phyloP scores from a whole-genome alignment of 1,140 invertebrate genomes.

The Drosophila paulistorum region DNA sequence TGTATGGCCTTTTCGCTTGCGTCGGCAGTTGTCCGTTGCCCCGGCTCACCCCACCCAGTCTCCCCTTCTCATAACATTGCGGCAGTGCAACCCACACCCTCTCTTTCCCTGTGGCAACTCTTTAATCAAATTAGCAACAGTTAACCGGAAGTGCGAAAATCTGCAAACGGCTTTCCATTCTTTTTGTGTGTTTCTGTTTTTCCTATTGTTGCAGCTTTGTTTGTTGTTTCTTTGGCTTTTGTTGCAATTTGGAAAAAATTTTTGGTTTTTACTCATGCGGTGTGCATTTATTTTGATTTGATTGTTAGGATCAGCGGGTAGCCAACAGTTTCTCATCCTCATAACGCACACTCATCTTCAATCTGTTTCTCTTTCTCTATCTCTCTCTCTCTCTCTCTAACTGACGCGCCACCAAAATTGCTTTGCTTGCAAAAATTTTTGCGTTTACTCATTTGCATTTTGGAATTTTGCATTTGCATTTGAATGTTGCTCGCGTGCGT shows the following conservation, averaged over 20 bases:
- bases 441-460: slow-evolving; percentile 52
- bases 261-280: slow-evolving; percentile 28
- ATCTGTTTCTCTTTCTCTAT: not conserved
- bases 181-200: slow-evolving; percentile 1
- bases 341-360: not conserved
- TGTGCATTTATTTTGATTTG: slow-evolving; percentile 78
- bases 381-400: not conserved
- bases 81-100: not conserved
- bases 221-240: slow-evolving; percentile 46
- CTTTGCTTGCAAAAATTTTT: slow-evolving; percentile 50
- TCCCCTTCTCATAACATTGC: not conserved
- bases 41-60: not conserved
- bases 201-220: slow-evolving; percentile 20
- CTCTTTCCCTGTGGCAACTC: slow-evolving; percentile 38
- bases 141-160: slow-evolving; percentile 75
- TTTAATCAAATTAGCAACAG: slow-evolving; percentile 80
- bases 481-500: slow-evolving; percentile 73
- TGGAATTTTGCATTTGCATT: slow-evolving; percentile 41
- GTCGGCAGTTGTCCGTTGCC: slow-evolving; percentile 15
- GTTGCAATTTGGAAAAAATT: slow-evolving; percentile 36
- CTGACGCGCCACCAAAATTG: slow-evolving; percentile 26
- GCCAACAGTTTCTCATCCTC: slow-evolving; percentile 18
- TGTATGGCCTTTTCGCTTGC: slow-evolving; percentile 48
- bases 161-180: slow-evolving; percentile 42
- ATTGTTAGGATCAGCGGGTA: slow-evolving; percentile 70